Percentiles rank a stretch among this genome's conserved stretches.
Evolutionary conservation across 1,140 invertebrate species (phyloP).

Genomic region (Lamellibrachia luymesi): DNA sequence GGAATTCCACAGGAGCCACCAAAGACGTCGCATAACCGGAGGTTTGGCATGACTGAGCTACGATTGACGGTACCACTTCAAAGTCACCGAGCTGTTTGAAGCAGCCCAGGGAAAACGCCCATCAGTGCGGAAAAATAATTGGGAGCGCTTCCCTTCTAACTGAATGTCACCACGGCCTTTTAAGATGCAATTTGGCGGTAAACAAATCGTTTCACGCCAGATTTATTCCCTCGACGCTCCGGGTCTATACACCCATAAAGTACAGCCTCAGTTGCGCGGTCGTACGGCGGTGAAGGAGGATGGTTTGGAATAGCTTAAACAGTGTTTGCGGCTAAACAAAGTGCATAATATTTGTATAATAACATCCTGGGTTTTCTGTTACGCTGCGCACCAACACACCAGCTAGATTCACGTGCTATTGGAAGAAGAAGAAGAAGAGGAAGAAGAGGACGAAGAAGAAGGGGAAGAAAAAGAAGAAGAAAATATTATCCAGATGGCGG

Average conservation of each 20-base stretch:
- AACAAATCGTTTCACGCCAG: not conserved
- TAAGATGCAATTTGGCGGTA: not conserved
- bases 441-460: no score
- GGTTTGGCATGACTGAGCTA: not conserved
- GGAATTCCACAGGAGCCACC: not conserved
- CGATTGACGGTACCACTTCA: not conserved
- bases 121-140: not conserved
- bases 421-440: no score
- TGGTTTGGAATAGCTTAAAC: not conserved
- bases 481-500: no score
- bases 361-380: no score
- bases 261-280: not conserved
- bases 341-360: no score
- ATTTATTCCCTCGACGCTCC: not conserved
- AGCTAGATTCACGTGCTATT: no score
- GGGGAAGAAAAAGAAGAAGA: no score
- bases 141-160: not conserved
- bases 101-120: not conserved
- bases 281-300: not conserved
- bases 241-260: not conserved
- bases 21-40: not conserved
- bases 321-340: no score
- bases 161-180: not conserved
- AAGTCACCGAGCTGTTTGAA: not conserved
- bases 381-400: no score